A percentile compares a stretch with the other conserved stretches of the same genome.
phyloP scores from a whole-genome alignment of 2,113 vertebrate genomes.

The Spilogale gracilis region DNA sequence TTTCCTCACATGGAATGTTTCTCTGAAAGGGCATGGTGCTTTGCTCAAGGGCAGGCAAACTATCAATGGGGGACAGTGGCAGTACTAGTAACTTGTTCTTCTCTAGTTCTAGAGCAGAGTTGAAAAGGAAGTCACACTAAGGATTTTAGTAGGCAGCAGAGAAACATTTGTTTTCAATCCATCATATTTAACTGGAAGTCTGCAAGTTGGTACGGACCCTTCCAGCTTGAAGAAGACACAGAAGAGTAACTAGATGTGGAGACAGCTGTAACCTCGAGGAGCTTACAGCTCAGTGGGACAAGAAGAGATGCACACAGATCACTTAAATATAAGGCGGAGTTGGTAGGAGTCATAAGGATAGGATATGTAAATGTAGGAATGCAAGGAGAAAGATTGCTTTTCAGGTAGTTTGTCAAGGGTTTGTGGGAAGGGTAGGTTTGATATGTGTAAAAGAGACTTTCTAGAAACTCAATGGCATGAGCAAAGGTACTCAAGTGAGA shows the following conservation, averaged over 20 bases:
- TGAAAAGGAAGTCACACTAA: constrained; percentile 20
- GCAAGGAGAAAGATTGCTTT: neutral
- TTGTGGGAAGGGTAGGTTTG: neutral
- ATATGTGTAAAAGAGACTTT: neutral
- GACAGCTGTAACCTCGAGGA: neutral
- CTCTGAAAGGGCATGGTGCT: neutral
- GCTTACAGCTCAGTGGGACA: neutral
- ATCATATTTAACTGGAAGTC: neutral
- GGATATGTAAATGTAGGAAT: neutral
- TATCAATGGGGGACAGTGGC: neutral
- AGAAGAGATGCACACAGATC: neutral
- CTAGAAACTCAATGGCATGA: neutral
- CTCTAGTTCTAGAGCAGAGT: neutral
- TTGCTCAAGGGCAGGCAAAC: neutral
- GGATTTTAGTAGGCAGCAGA: neutral
- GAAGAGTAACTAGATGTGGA: neutral
- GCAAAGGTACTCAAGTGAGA: neutral
- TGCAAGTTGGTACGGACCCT: neutral
- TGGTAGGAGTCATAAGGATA: neutral
- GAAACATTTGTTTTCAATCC: constrained; percentile 23
- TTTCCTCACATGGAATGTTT: neutral
- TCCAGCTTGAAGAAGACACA: neutral
- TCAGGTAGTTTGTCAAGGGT: neutral
- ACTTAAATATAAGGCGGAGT: neutral
- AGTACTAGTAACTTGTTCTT: neutral